phyloP scores from a whole-genome alignment of 2,888 invertebrate species.

The Macropis europaea region DNA sequence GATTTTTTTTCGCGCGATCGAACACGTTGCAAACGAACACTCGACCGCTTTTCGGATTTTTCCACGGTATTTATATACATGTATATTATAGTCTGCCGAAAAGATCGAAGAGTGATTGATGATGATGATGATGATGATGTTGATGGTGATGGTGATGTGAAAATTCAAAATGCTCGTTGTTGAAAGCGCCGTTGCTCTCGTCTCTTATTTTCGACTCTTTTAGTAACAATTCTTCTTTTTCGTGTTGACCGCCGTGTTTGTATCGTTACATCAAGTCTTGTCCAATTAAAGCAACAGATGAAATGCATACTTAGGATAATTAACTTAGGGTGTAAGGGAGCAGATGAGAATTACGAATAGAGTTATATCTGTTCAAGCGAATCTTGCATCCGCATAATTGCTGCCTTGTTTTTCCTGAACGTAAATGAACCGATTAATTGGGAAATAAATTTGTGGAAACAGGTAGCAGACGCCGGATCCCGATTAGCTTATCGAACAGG shows the following conservation, averaged over 20 bases:
- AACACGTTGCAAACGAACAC: conserved; percentile 24
- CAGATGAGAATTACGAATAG: conserved; percentile 62
- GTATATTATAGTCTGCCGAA: conserved; percentile 25
- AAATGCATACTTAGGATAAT: conserved; percentile 65
- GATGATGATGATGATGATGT: no score
- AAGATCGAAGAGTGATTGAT: conserved; percentile 37
- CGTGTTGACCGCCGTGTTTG: conserved; percentile 55
- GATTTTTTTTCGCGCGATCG: conserved; percentile 11
- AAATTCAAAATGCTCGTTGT: conserved; percentile 34
- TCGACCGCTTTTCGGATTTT: conserved; percentile 42
- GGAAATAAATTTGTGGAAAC: conserved; percentile 60
- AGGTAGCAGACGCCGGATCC: conserved; percentile 63
- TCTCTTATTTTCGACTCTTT: conserved; percentile 66
- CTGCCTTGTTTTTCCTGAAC: conserved; percentile 73
- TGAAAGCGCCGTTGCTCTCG: conserved; percentile 52
- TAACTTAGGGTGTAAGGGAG: conserved; percentile 66
- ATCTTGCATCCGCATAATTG: conserved; percentile 66
- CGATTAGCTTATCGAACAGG: conserved; percentile 56
- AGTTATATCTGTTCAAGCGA: conserved; percentile 64
- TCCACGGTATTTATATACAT: conserved; percentile 39
- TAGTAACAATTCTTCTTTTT: conserved; percentile 55
- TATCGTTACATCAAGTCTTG: conserved; percentile 60
- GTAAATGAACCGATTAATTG: conserved; percentile 45
- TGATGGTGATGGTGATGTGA: neutral
- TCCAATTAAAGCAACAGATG: conserved; percentile 52